phyloP scores from a whole-genome alignment of 2,797 vertebrate genomes.

The Vultur gryphus region DNA sequence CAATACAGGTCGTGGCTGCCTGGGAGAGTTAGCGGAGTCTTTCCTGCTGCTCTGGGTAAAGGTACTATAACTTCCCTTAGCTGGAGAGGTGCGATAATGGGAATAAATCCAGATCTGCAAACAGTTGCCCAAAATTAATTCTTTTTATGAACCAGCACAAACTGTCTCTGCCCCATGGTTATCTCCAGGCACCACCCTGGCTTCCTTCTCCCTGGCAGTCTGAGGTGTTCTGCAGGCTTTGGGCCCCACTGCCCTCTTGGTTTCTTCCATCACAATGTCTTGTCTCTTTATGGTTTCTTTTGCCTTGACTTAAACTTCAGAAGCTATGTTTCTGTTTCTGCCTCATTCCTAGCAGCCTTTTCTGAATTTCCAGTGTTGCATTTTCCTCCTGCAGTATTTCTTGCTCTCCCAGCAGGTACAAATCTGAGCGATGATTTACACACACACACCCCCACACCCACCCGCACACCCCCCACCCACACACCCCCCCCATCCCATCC shows the following conservation, averaged over 20 bases:
- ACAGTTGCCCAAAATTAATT: not conserved
- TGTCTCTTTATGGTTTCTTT: not conserved
- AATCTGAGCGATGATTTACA: rapidly evolving
- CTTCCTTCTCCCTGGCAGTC: not conserved
- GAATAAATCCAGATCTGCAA: not conserved
- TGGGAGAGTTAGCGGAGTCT: not conserved
- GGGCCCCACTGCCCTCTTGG: not conserved
- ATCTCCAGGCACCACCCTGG: not conserved
- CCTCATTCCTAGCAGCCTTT: not conserved
- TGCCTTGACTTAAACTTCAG: not conserved
- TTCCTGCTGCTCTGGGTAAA: not conserved
- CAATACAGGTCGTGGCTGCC: not conserved
- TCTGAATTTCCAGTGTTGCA: not conserved
- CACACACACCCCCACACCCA: too few relatives aligned
- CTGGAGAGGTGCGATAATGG: not conserved
- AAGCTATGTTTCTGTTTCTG: not conserved
- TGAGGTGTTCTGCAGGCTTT: not conserved
- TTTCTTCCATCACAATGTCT: not conserved
- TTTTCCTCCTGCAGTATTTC: not conserved
- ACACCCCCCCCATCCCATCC: too few relatives aligned
- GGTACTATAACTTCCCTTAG: not conserved
- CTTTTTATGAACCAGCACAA: not conserved
- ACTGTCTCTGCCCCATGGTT: not conserved
- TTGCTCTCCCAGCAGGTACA: not conserved
- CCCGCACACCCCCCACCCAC: too few relatives aligned